Evolutionary conservation across 2,113 vertebrate genomes (phyloP).

Genomic region (Mus spicilegus): DNA sequence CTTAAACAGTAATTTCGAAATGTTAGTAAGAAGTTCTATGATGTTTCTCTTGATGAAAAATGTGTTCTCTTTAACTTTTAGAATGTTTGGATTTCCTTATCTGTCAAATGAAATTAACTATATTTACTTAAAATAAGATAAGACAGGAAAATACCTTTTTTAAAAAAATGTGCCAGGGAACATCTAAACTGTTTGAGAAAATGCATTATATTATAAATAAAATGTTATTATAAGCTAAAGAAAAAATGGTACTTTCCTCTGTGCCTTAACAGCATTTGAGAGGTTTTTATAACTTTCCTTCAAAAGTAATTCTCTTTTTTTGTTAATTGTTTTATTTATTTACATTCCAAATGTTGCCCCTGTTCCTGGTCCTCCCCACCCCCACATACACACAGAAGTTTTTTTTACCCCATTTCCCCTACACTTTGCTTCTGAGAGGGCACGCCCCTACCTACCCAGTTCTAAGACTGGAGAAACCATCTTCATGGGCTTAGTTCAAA

Average conservation of each 20-base stretch:
- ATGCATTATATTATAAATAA: neutral
- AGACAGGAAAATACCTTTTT: neutral
- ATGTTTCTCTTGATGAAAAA: neutral
- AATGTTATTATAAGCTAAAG: neutral
- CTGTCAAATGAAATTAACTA: neutral
- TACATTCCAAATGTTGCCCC: too few species aligned
- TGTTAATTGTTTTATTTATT: too few species aligned
- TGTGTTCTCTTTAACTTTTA: neutral
- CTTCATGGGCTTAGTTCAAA: neutral
- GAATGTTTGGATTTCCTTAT: neutral
- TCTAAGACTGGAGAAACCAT: neutral
- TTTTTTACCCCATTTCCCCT: too few species aligned
- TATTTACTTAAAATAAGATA: neutral
- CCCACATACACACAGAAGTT: too few species aligned
- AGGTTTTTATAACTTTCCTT: neutral
- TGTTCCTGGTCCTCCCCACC: too few species aligned
- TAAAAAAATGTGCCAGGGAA: neutral
- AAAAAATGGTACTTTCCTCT: neutral
- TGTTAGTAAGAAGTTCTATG: neutral
- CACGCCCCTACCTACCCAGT: too few species aligned
- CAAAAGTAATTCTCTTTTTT: neutral
- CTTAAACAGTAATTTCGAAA: neutral
- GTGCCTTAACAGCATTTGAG: neutral
- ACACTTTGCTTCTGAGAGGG: too few species aligned
- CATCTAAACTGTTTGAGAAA: conserved; percentile 36